Conservation (phyloP, 2,888 invertebrate species). For the Elmis aenea region DNA sequence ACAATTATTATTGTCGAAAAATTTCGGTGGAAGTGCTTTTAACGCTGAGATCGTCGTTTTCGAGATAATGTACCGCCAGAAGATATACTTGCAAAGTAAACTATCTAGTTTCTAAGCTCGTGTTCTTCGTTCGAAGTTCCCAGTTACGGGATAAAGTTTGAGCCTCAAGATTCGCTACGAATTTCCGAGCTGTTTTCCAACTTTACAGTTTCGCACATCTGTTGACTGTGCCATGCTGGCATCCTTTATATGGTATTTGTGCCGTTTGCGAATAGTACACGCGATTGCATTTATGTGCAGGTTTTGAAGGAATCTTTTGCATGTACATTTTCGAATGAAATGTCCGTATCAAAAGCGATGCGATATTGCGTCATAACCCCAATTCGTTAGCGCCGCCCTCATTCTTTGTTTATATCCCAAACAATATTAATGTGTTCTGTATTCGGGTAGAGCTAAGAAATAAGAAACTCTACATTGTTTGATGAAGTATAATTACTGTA, state of each 20-base stretch:
- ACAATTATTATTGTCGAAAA: constrained; percentile 20
- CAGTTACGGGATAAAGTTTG: constrained; percentile 6
- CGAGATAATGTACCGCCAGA: constrained; percentile 4
- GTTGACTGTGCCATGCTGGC: constrained; percentile 28
- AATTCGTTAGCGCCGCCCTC: constrained; percentile 1
- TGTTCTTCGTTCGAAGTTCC: constrained; percentile 9
- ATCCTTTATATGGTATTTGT: constrained; percentile 25
- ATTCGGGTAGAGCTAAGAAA: constrained; percentile 13
- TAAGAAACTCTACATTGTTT: constrained; percentile 23
- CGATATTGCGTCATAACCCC: constrained; percentile 6
- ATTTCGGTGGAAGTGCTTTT: constrained; percentile 13
- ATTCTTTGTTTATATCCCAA: constrained; percentile 5
- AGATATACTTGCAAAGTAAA: constrained; percentile 5
- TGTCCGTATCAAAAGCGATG: too few species aligned
- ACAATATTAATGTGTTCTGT: constrained; percentile 9
- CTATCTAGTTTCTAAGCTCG: constrained; percentile 6
- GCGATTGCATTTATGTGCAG: constrained; percentile 22
- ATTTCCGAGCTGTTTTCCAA: constrained; percentile 9
- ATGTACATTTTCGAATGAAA: constrained; percentile 11
- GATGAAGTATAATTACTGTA: constrained; percentile 29
- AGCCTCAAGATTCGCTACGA: constrained; percentile 3
- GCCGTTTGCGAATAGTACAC: constrained; percentile 27
- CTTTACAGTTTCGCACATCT: constrained; percentile 33
- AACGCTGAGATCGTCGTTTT: constrained; percentile 14
- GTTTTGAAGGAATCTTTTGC: constrained; percentile 13